Evolutionary conservation across 2,888 invertebrate species (phyloP).

Genomic region (Lithophane socia): DNA sequence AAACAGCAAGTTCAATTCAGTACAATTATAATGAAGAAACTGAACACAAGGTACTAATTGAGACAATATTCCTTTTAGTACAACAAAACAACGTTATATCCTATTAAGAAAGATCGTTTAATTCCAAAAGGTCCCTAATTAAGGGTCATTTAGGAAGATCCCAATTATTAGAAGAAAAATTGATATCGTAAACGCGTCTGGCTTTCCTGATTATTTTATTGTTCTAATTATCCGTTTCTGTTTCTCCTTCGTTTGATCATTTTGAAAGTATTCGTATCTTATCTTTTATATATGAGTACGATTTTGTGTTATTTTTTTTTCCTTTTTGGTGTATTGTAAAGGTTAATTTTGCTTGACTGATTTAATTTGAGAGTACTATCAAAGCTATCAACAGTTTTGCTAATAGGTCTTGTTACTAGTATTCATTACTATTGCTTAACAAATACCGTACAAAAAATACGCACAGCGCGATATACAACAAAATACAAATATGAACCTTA

Average conservation of each 20-base stretch:
- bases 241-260: slow-evolving; percentile 32
- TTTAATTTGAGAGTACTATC: background rate
- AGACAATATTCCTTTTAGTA: slow-evolving; percentile 8
- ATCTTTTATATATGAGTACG: slow-evolving; percentile 20
- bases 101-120: slow-evolving; percentile 32
- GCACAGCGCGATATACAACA: background rate
- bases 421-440: background rate
- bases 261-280: slow-evolving; percentile 10
- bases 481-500: background rate
- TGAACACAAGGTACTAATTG: slow-evolving; percentile 22
- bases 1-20: background rate
- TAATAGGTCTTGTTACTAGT: background rate
- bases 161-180: slow-evolving; percentile 55
- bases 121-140: slow-evolving; percentile 48
- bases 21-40: slow-evolving; percentile 21
- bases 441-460: background rate
- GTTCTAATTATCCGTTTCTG: slow-evolving; percentile 51
- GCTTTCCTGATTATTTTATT: slow-evolving; percentile 53
- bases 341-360: background rate
- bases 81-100: slow-evolving; percentile 22
- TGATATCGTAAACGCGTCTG: slow-evolving; percentile 40
- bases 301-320: slow-evolving; percentile 26
- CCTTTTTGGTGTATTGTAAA: background rate
- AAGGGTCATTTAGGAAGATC: slow-evolving; percentile 45
- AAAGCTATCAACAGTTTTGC: background rate